phyloP scores from a whole-genome alignment of 1,140 invertebrate genomes.

The Pteromalus puparum region DNA sequence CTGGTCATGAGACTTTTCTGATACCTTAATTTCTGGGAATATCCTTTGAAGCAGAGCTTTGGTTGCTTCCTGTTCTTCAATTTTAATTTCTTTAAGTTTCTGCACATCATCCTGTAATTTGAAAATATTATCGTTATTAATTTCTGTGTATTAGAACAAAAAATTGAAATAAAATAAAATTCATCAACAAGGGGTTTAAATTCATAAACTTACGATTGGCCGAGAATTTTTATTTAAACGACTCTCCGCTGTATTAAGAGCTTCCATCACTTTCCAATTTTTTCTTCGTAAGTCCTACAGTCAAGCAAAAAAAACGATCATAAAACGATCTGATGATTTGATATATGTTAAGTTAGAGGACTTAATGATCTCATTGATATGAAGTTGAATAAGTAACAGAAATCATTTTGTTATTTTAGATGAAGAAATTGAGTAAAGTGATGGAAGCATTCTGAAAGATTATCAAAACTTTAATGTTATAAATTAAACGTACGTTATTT shows the following conservation, averaged over 20 bases:
- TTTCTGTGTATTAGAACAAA: slow-evolving; percentile 18
- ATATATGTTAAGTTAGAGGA: slow-evolving; percentile 30
- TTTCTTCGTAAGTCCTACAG: slow-evolving; percentile 87
- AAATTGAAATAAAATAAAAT: slow-evolving; percentile 12
- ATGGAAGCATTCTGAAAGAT: slow-evolving; percentile 60
- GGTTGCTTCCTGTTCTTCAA: slow-evolving; percentile 76
- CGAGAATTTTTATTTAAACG: slow-evolving; percentile 66
- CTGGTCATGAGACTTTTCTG: slow-evolving; percentile 69
- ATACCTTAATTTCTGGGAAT: slow-evolving; percentile 77
- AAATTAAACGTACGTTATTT: slow-evolving; percentile 82
- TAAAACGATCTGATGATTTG: slow-evolving; percentile 33
- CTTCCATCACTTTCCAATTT: slow-evolving; percentile 93
- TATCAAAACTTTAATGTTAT: neutral
- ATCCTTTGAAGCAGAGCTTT: slow-evolving; percentile 78
- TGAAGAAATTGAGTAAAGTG: slow-evolving; percentile 61
- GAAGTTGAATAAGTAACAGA: slow-evolving; percentile 47
- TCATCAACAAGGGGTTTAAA: neutral
- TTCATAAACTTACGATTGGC: slow-evolving; percentile 60
- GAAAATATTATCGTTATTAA: neutral
- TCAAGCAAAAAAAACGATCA: slow-evolving; percentile 52
- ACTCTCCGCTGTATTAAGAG: slow-evolving; percentile 83
- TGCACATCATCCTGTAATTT: slow-evolving; percentile 72
- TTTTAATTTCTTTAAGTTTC: slow-evolving; percentile 66
- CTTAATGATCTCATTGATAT: slow-evolving; percentile 40
- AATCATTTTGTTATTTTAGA: slow-evolving; percentile 34